phyloP scores from a whole-genome alignment of 1,140 invertebrate genomes.

The Drosophila equinoxialis region DNA sequence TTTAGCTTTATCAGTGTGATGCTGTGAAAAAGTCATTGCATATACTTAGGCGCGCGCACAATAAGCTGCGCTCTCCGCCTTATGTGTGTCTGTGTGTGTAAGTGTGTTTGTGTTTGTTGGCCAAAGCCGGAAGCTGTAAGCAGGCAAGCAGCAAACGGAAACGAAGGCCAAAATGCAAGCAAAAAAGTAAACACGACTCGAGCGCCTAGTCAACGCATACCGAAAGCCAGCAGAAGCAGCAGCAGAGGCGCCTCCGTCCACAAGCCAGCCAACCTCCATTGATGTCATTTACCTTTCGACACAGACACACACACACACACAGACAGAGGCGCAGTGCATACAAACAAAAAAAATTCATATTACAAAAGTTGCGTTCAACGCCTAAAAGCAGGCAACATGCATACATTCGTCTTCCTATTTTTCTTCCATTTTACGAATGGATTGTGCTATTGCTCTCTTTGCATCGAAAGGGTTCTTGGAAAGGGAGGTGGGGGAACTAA shows the following conservation, averaged over 20 bases:
- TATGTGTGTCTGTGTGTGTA: constrained; percentile 15
- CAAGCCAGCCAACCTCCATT: constrained; percentile 73
- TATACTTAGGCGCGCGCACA: constrained; percentile 72
- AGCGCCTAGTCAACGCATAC: not conserved
- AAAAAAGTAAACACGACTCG: constrained; percentile 65
- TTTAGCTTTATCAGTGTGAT: constrained; percentile 4
- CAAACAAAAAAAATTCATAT: constrained; percentile 37
- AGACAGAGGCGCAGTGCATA: constrained; percentile 21
- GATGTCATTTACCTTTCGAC: constrained; percentile 77
- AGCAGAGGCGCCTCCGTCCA: constrained; percentile 17
- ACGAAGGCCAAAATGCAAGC: constrained; percentile 70
- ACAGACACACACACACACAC: constrained; percentile 42
- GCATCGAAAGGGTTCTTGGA: constrained; percentile 4
- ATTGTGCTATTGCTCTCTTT: constrained; percentile 23
- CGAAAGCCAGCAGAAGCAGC: constrained; percentile 10
- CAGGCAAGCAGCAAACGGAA: constrained; percentile 78
- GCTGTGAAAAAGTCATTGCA: constrained; percentile 49
- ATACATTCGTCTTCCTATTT: constrained; percentile 13
- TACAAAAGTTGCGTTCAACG: constrained; percentile 59
- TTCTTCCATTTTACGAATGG: not conserved
- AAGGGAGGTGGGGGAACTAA: not conserved
- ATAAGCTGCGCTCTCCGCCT: constrained; percentile 40
- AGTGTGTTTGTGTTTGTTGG: constrained; percentile 40
- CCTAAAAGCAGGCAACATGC: constrained; percentile 49
- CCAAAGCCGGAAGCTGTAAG: constrained; percentile 75